Evolutionary conservation across 2,113 vertebrate species (phyloP).

Genomic region (Physeter macrocephalus): DNA sequence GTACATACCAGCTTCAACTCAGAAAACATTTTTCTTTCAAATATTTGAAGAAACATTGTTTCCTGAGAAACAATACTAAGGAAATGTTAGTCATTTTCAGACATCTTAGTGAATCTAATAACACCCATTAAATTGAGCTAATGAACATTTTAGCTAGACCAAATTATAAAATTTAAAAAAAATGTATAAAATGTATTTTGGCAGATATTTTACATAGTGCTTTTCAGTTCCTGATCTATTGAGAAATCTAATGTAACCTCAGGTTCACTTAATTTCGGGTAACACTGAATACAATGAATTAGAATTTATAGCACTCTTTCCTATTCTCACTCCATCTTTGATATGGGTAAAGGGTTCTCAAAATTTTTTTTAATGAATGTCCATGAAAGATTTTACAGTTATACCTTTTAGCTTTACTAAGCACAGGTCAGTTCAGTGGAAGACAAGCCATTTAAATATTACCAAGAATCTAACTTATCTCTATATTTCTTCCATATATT

Average conservation of each 20-base stretch:
- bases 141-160: slow-evolving; percentile 76
- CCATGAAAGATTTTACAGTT: slow-evolving; percentile 39
- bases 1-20: slow-evolving; percentile 65
- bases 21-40: slow-evolving; percentile 75
- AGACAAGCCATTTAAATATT: not conserved
- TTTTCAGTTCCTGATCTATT: slow-evolving; percentile 66
- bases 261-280: slow-evolving; percentile 50
- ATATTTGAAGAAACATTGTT: slow-evolving; percentile 76
- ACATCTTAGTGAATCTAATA: slow-evolving; percentile 62
- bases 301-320: slow-evolving; percentile 6
- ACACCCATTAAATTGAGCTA: slow-evolving; percentile 70
- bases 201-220: slow-evolving; percentile 63
- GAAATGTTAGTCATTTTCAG: slow-evolving; percentile 67
- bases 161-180: slow-evolving; percentile 68
- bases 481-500: not conserved
- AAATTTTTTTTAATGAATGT: slow-evolving; percentile 41
- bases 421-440: not conserved
- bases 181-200: slow-evolving; percentile 71
- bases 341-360: slow-evolving; percentile 11
- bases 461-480: not conserved
- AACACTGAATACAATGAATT: not conserved
- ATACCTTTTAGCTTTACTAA: not conserved
- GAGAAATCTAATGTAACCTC: slow-evolving; percentile 57
- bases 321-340: slow-evolving; percentile 12
- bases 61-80: slow-evolving; percentile 75